Evolutionary conservation across 2,888 invertebrate species (phyloP), one percentile per base, ranked within the genome.

Genomic region (Ormyrus labotus): DNA sequence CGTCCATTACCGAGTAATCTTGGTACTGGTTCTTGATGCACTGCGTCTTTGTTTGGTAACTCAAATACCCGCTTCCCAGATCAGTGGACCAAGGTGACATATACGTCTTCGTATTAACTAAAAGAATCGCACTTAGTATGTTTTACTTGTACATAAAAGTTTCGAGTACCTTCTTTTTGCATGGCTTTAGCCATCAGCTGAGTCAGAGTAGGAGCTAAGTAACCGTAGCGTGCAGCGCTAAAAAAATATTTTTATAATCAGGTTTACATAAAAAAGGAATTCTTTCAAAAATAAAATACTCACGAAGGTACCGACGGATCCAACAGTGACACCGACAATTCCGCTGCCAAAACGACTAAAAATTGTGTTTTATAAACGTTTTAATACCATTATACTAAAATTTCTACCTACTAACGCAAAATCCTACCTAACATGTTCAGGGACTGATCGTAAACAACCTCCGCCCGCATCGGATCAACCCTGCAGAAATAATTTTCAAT

Each of bases 121-220:
- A 57, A 73, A 78, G 57, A 13, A 10, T 5, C 34, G 10, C 58
- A 55, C 45, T 51, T 13, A 60, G 11, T 34, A 5, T 0, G 2
- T 0, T 47, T 61, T 19, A 58, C 11, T 70, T 2, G 51, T 50
- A 2, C 5, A 9, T 9, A 51, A 19, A 51, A 45, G 1, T 11
- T n/a, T 34, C 5, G 47, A 47, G 4, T 11, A 79, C 79, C 73
- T 79, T 79, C 73, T 69, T 79, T 79, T 19, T 69, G 63, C 60
- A 79, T 57, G n/a, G 73, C 51, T 7, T 13, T 51, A 11, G 73
- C 10, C 58, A 79, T 79, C 5, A 64, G 58, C 0, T 69, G 68
- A 9, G 57, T 63, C 7, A 79, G 50, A 0, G 63, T 74, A 6
- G 79, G 79, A 13, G 63, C 79, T 2, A 74, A 48, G 13, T 74